Percentiles rank a stretch among this genome's conserved stretches.
These are phyloP conservation scores for Thyatira batis DNA, from an alignment of 2,888 invertebrate species.

Conservation along the genomic window DNA sequence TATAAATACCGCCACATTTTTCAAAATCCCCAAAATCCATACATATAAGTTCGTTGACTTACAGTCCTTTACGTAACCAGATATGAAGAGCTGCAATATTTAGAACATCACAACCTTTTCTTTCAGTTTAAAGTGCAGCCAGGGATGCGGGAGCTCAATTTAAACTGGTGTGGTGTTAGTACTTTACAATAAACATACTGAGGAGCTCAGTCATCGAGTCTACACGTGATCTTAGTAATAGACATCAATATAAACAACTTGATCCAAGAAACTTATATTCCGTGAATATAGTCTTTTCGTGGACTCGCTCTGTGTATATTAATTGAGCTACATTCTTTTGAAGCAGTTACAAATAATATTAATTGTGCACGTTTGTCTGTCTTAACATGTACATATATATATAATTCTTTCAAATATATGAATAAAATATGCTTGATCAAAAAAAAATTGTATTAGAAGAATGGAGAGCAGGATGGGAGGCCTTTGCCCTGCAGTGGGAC, in stretches of 20 bases:
- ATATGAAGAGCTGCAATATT: conserved; percentile 19
- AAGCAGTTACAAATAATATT: neutral
- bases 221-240: conserved; percentile 62
- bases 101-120: conserved; percentile 10
- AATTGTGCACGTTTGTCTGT: neutral
- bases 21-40: conserved; percentile 1
- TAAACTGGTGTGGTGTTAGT: conserved; percentile 44
- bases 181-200: conserved; percentile 65
- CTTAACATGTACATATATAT: too few relatives aligned
- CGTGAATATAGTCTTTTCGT: conserved; percentile 59
- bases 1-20: conserved; percentile 6
- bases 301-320: conserved; percentile 20
- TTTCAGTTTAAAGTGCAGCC: conserved; percentile 4
- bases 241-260: conserved; percentile 76
- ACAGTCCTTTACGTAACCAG: conserved; percentile 22
- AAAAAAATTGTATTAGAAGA: too few relatives aligned
- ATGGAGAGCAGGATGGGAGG: too few relatives aligned
- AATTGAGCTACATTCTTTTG: neutral
- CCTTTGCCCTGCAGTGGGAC: too few relatives aligned
- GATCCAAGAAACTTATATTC: conserved; percentile 51
- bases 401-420: too few relatives aligned
- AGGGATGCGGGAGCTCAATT: conserved; percentile 29
- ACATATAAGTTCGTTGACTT: conserved; percentile 33
- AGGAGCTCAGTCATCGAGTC: conserved; percentile 63
- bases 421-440: too few relatives aligned